Base-by-base conservation (phyloP, 1,140 invertebrate species). In the Himalopsyche phryganea region DNA sequence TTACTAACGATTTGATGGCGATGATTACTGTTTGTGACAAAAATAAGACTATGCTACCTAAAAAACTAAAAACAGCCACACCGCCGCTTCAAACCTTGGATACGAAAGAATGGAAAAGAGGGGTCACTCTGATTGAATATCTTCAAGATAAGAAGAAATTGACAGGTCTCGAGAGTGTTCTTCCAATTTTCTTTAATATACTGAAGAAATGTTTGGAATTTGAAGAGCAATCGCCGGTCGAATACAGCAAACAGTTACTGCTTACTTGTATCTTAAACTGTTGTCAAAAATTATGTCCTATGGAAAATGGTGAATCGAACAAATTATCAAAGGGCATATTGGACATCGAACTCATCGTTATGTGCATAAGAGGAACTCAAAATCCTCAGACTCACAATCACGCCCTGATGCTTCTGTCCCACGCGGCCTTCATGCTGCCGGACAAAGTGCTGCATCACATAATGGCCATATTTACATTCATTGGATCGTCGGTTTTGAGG, bases 381-480 rank as follows among this genome's bases (percentile, higher is more conserved):
- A 96, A 96, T 74, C 92, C 93, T 2, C 93, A 96, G 74, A 97
- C 94, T 0, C 94, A 96, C 69, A 90, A 95, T 68, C 91, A 96
- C 65, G 92, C 93, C 0, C 72, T 97, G 17, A 77, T 94, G 18
- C 75, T 96, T 1, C 73, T 97, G 0, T 86, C 89, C 0, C 81
- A 90, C 47, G 83, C 86, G 36, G 90, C 91, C 3, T 79, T 79
- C 45, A 78, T 91, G 61, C 80, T 88, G 48, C 89, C 92, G 0
- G 85, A 91, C 45, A 83, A 89, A 72, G 90, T 97, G 4, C 71
- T 98, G 9, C 87, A 93, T 67, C 91, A 94, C 66, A 88, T 96
- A 1, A 95, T 97, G 85, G 87, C 91, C 19, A 91, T 98, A 60
- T 98, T 98, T 69, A 96, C 94, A 0, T 98, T 96, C 66, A 94